phyloP scores from a whole-genome alignment of 2,888 invertebrate genomes.

The Lasioglossum calceatum region DNA sequence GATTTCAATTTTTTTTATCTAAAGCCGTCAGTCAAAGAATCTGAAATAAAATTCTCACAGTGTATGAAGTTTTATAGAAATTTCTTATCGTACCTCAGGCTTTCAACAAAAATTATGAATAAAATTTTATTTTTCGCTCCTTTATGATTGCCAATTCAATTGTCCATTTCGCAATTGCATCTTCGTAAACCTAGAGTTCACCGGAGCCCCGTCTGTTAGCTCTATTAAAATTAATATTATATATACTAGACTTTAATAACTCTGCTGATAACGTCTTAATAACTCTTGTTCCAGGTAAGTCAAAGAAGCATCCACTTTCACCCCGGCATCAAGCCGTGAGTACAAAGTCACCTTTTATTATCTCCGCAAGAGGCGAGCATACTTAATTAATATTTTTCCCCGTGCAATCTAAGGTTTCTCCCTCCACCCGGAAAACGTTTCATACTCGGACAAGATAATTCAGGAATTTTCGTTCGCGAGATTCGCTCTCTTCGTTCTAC shows the following conservation, averaged over 20 bases:
- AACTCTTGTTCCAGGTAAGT: conserved; percentile 44
- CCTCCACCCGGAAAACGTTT: neutral
- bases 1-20: neutral
- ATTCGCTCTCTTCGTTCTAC: conserved; percentile 10
- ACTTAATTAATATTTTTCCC: neutral
- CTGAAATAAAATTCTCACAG: no score
- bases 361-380: neutral
- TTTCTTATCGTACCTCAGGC: neutral
- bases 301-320: no score
- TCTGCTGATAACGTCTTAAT: neutral
- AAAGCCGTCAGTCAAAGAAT: no score
- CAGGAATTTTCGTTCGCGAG: neutral
- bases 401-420: neutral
- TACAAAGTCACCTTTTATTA: conserved; percentile 3
- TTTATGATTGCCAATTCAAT: neutral
- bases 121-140: neutral
- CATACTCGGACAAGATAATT: neutral
- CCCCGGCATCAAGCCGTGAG: conserved; percentile 9
- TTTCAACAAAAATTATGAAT: neutral
- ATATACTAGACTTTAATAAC: neutral
- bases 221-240: neutral
- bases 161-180: no score
- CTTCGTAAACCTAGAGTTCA: neutral
- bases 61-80: no score
- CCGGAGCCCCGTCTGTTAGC: neutral